A percentile compares a stretch with the other conserved stretches of the same genome.
These are phyloP conservation scores for Corythornis madagascariensis DNA, from an alignment of 2,113 vertebrate species.

Conservation along the genomic window DNA sequence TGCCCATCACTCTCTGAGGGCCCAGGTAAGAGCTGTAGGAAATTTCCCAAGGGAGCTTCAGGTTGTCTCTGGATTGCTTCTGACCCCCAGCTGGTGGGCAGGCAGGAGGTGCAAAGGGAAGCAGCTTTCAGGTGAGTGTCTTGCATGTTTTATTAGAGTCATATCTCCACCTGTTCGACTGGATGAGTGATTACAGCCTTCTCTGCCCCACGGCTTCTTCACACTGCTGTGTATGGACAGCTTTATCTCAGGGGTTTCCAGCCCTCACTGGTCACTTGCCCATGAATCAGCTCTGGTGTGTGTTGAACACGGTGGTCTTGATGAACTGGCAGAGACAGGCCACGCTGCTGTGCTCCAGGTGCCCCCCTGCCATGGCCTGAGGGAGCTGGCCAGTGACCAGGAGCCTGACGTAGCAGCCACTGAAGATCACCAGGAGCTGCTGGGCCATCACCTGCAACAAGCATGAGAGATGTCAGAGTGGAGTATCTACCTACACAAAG, in stretches of 20 bases:
- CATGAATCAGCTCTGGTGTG: background rate
- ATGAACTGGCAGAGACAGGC: constrained; percentile 81
- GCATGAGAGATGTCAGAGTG: background rate
- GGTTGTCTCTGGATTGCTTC: background rate
- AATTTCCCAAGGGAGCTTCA: background rate
- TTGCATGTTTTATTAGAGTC: background rate
- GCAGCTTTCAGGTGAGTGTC: background rate
- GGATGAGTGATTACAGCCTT: background rate
- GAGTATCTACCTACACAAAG: background rate
- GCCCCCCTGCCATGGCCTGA: background rate
- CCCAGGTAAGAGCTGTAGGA: background rate
- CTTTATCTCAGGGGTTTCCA: background rate
- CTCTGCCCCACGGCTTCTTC: background rate
- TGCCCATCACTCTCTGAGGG: rapidly evolving
- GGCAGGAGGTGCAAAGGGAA: background rate
- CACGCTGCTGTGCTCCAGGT: constrained; percentile 17
- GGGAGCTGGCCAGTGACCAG: constrained; percentile 75
- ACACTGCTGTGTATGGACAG: rapidly evolving
- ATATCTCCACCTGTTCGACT: rapidly evolving
- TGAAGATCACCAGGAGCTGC: constrained; percentile 76
- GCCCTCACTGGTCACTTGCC: background rate
- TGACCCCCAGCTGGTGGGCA: background rate
- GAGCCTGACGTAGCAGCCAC: constrained; percentile 75
- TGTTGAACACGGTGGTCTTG: constrained; percentile 23
- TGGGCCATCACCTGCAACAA: constrained; percentile 73